A percentile compares a stretch with the other conserved stretches of the same genome.
Evolutionary conservation across 2,888 invertebrate genomes (phyloP).

Genomic region (Bruchidius siliquastri): DNA sequence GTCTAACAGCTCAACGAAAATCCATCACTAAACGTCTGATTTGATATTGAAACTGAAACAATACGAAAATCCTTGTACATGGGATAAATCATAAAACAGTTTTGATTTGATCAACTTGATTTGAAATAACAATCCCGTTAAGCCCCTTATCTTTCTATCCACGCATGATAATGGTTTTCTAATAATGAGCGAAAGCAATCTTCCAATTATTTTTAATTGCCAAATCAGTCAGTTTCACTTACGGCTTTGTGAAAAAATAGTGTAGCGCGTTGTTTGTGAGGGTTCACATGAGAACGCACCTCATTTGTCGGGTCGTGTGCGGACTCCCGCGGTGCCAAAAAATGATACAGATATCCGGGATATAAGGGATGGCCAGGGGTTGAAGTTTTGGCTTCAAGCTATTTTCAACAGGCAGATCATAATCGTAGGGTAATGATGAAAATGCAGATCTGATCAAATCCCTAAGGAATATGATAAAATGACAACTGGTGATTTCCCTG

Average conservation of each 20-base stretch:
- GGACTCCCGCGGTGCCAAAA: background rate
- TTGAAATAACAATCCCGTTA: background rate
- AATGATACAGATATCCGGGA: background rate
- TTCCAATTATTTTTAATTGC: background rate
- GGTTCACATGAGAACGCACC: background rate
- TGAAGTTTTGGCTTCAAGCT: background rate
- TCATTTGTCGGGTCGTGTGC: background rate
- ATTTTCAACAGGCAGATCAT: background rate
- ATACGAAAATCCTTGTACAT: too few relatives aligned
- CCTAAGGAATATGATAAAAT: too few relatives aligned
- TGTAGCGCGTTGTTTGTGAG: background rate
- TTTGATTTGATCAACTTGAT: background rate
- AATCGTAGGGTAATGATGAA: too few relatives aligned
- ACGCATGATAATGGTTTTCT: background rate
- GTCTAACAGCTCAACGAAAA: too few relatives aligned
- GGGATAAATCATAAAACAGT: too few relatives aligned
- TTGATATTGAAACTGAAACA: too few relatives aligned
- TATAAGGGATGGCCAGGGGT: background rate
- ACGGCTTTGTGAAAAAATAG: background rate
- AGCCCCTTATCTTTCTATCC: background rate
- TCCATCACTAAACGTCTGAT: too few relatives aligned
- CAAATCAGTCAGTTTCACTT: background rate
- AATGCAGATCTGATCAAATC: too few relatives aligned
- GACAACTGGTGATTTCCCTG: too few relatives aligned
- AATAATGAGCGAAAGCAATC: background rate